Conservation (phyloP, 1,140 invertebrate genomes). For the Pseudomyrmex concolor region DNA sequence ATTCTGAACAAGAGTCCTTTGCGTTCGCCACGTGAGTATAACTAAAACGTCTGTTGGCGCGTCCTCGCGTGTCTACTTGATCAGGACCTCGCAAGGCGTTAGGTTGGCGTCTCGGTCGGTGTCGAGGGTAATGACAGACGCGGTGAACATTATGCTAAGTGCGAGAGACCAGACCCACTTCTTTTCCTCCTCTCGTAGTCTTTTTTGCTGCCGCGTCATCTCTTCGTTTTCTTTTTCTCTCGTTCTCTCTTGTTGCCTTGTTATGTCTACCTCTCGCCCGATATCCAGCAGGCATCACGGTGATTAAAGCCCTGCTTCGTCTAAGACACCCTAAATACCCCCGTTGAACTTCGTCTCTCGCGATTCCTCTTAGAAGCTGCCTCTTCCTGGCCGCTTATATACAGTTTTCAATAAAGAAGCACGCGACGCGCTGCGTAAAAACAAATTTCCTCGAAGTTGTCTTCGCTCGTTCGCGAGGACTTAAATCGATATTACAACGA, state of each 20-base stretch:
- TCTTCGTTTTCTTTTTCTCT: slow-evolving; percentile 23
- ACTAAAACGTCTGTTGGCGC: slow-evolving; percentile 57
- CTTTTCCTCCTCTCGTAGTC: slow-evolving; percentile 48
- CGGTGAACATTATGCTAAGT: slow-evolving; percentile 78
- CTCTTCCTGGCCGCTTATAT: slow-evolving; percentile 7
- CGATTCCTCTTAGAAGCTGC: neutral
- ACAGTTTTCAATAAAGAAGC: slow-evolving; percentile 72
- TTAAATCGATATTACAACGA: slow-evolving; percentile 51
- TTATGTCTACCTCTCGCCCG: neutral
- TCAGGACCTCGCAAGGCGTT: slow-evolving; percentile 61
- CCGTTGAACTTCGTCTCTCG: neutral
- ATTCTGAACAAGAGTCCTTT: slow-evolving; percentile 57
- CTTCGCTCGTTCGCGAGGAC: slow-evolving; percentile 32
- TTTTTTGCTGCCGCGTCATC: slow-evolving; percentile 6
- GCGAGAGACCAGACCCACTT: slow-evolving; percentile 51
- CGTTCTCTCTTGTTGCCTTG: slow-evolving; percentile 13
- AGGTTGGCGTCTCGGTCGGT: slow-evolving; percentile 74
- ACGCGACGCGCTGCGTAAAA: slow-evolving; percentile 59
- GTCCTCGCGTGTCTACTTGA: slow-evolving; percentile 67
- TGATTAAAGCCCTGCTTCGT: slow-evolving; percentile 64
- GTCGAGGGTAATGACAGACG: slow-evolving; percentile 75
- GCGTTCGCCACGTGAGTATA: slow-evolving; percentile 21
- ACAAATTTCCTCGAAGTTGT: slow-evolving; percentile 46
- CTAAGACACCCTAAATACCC: slow-evolving; percentile 29
- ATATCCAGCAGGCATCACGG: slow-evolving; percentile 27